Evolutionary conservation across 2,888 invertebrate genomes (phyloP).

Genomic region (Diarsia rubi): DNA sequence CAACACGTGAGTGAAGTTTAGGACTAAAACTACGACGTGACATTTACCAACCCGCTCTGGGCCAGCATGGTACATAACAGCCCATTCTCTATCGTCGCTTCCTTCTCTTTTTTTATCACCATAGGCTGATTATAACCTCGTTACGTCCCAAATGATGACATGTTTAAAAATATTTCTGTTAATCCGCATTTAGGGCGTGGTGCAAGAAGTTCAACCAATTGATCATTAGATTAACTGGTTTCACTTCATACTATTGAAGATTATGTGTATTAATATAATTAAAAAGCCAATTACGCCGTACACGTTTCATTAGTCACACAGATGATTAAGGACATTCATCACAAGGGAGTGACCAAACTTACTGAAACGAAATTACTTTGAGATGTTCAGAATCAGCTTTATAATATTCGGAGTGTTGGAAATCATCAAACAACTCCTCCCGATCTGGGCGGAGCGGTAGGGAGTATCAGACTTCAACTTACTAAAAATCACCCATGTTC

Average conservation of each 20-base stretch:
- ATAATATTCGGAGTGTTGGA: too few relatives aligned
- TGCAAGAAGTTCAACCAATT: not conserved
- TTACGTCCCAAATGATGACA: not conserved
- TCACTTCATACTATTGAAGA: slow-evolving; percentile 11
- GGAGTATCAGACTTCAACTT: too few relatives aligned
- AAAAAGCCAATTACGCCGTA: not conserved
- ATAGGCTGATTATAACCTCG: not conserved
- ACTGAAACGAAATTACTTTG: not conserved
- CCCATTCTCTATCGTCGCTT: too few relatives aligned
- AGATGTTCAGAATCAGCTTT: too few relatives aligned
- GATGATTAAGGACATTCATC: not conserved
- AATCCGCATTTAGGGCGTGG: not conserved
- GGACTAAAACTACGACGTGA: too few relatives aligned
- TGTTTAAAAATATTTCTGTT: not conserved
- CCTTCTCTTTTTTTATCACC: too few relatives aligned
- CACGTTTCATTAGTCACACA: not conserved
- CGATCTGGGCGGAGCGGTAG: too few relatives aligned
- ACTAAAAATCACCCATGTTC: too few relatives aligned
- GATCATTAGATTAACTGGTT: slow-evolving; percentile 11
- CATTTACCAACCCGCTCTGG: not conserved
- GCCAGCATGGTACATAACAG: not conserved
- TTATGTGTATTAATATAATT: slow-evolving; percentile 17
- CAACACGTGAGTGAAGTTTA: too few relatives aligned
- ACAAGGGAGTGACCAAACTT: not conserved
- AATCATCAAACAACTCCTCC: too few relatives aligned